A percentile compares a stretch with the other conserved stretches of the same genome.
Evolutionary conservation across 2,797 vertebrate species (phyloP).

Genomic region (Danio jaintianensis): DNA sequence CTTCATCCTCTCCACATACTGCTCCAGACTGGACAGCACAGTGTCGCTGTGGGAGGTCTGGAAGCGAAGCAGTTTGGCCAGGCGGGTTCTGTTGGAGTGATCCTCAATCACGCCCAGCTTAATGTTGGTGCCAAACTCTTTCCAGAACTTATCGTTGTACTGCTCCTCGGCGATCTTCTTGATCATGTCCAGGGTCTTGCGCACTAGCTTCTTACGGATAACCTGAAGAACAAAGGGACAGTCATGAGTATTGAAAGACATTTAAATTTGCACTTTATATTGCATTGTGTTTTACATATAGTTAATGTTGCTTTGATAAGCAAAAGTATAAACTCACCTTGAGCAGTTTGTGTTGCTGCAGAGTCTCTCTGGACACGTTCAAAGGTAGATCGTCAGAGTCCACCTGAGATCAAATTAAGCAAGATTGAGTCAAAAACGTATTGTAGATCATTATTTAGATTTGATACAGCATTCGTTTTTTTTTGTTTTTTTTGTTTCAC

Average conservation of each 20-base stretch:
- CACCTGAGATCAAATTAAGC: slow-evolving; percentile 77
- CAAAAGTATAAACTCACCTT: slow-evolving; percentile 81
- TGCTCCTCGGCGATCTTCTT: slow-evolving; percentile 98
- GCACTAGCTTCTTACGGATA: slow-evolving; percentile 97
- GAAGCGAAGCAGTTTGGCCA: slow-evolving; percentile 96
- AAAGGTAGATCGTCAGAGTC: slow-evolving; percentile 98
- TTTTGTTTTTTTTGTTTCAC: too few species aligned
- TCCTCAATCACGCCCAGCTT: slow-evolving; percentile 99
- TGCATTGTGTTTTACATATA: background rate
- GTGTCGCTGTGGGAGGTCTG: slow-evolving; percentile 92
- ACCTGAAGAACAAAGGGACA: slow-evolving; percentile 77
- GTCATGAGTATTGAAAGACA: background rate
- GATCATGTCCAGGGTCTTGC: slow-evolving; percentile 98
- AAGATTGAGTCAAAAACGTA: background rate
- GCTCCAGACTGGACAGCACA: slow-evolving; percentile 86
- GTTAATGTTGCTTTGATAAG: background rate
- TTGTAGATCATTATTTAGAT: too few species aligned
- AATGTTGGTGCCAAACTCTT: slow-evolving; percentile 98
- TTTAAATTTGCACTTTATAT: background rate
- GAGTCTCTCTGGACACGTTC: slow-evolving; percentile 97
- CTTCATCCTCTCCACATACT: slow-evolving; percentile 99
- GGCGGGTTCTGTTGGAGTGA: slow-evolving; percentile 95
- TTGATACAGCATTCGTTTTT: too few species aligned
- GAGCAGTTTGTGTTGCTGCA: slow-evolving; percentile 97
- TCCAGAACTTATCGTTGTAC: slow-evolving; percentile 98